Evolutionary conservation across 2,113 vertebrate species (phyloP).

Genomic region (Deroptyus accipitrinus): DNA sequence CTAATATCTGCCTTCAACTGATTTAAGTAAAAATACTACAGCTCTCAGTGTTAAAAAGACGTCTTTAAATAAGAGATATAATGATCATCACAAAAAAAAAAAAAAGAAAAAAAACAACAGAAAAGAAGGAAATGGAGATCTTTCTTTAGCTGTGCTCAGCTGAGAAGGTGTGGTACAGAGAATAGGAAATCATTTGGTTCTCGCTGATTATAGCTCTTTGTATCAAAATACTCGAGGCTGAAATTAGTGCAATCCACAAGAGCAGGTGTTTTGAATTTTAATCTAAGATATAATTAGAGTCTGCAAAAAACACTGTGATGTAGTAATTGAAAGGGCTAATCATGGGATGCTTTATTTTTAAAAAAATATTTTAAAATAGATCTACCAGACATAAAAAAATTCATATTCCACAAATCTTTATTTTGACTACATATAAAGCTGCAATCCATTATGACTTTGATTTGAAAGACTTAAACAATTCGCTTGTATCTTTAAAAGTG

Average conservation of each 20-base stretch:
- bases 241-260: conserved; percentile 71
- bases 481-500: conserved; percentile 52
- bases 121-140: not conserved
- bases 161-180: conserved; percentile 38
- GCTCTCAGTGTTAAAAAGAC: not conserved
- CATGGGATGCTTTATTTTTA: conserved; percentile 55
- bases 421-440: conserved; percentile 69
- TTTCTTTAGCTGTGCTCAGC: not conserved
- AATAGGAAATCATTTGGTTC: conserved; percentile 62
- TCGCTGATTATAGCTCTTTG: conserved; percentile 71
- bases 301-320: conserved; percentile 51
- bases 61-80: not conserved
- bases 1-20: not conserved
- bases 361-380: conserved; percentile 65
- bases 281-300: conserved; percentile 73
- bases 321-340: conserved; percentile 74
- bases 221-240: conserved; percentile 68
- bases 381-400: conserved; percentile 6
- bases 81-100: not conserved
- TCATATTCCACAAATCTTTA: conserved; percentile 53
- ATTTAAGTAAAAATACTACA: not conserved
- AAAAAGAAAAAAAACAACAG: not conserved
- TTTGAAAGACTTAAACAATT: conserved; percentile 68
- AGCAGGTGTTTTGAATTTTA: conserved; percentile 78
- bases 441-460: conserved; percentile 66